phyloP scores from a whole-genome alignment of 2,797 vertebrate species.

The Acanthornis magna region DNA sequence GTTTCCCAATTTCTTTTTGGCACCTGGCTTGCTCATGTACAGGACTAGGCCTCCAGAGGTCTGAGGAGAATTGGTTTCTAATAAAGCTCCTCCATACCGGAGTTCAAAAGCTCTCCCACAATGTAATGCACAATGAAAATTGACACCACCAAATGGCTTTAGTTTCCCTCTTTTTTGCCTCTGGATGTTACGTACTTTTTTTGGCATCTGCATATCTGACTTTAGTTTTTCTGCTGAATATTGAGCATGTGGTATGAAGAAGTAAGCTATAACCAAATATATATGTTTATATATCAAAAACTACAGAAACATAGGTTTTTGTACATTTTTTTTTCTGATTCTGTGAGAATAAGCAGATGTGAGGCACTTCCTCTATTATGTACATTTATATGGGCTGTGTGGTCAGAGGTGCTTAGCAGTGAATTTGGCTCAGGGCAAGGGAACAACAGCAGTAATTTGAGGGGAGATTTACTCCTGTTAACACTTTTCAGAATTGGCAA shows the following conservation, averaged over 20 bases:
- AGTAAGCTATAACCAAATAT: not conserved
- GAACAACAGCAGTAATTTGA: conserved; percentile 40
- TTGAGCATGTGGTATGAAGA: conserved; percentile 26
- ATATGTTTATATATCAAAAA: not conserved
- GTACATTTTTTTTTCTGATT: conserved; percentile 34
- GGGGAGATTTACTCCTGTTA: conserved; percentile 59
- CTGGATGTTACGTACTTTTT: not conserved
- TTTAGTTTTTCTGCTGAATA: not conserved
- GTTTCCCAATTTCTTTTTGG: conserved; percentile 22
- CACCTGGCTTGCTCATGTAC: conserved; percentile 24
- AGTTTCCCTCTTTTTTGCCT: not conserved
- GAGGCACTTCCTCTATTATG: conserved; percentile 27
- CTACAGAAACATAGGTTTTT: not conserved
- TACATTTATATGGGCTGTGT: conserved; percentile 60
- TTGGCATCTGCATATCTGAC: conserved; percentile 11
- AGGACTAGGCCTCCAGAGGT: conserved; percentile 36
- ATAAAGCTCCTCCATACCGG: conserved; percentile 30
- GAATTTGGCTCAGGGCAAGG: conserved; percentile 53
- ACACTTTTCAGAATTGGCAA: conserved; percentile 59
- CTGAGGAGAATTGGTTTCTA: conserved; percentile 48
- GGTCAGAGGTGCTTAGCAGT: conserved; percentile 56
- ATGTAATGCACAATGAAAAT: conserved; percentile 25
- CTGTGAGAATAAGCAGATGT: conserved; percentile 30
- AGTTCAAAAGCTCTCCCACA: conserved; percentile 50
- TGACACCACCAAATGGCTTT: not conserved